Evolutionary conservation across 2,888 invertebrate species (phyloP).

Genomic region (Notocelia uddmanniana): DNA sequence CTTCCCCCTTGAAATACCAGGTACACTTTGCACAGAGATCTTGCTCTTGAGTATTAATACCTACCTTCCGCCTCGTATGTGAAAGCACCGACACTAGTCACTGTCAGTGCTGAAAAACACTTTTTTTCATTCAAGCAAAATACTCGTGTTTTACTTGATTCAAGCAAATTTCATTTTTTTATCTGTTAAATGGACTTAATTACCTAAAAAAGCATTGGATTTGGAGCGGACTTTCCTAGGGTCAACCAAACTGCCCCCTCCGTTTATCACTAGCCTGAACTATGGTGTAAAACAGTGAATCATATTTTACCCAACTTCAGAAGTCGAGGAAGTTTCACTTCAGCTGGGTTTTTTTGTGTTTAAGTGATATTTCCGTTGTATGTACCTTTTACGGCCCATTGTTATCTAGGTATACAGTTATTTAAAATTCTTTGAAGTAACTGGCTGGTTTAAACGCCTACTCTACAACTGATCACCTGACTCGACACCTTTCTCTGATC

Average conservation of each 20-base stretch:
- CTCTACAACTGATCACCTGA: too few species aligned
- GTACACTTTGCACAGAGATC: too few species aligned
- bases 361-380: not conserved
- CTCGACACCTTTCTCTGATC: not conserved
- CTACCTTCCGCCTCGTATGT: too few species aligned
- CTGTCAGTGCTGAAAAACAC: too few species aligned
- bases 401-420: not conserved
- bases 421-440: not conserved
- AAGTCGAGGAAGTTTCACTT: not conserved
- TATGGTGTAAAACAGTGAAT: not conserved
- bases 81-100: too few species aligned
- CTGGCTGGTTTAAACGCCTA: too few species aligned
- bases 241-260: not conserved
- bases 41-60: too few species aligned
- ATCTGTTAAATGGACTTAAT: not conserved
- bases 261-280: not conserved
- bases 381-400: not conserved
- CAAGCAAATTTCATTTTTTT: not conserved
- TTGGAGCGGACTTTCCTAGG: not conserved
- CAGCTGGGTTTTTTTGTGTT: not conserved
- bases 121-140: too few species aligned
- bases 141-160: too few species aligned
- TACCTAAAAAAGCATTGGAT: not conserved
- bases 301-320: conserved; percentile 1
- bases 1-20: too few species aligned